A percentile compares a stretch with the other conserved stretches of the same genome.
Evolutionary conservation across 1,140 invertebrate genomes (phyloP).

Genomic region (Scaptodrosophila lebanonensis): DNA sequence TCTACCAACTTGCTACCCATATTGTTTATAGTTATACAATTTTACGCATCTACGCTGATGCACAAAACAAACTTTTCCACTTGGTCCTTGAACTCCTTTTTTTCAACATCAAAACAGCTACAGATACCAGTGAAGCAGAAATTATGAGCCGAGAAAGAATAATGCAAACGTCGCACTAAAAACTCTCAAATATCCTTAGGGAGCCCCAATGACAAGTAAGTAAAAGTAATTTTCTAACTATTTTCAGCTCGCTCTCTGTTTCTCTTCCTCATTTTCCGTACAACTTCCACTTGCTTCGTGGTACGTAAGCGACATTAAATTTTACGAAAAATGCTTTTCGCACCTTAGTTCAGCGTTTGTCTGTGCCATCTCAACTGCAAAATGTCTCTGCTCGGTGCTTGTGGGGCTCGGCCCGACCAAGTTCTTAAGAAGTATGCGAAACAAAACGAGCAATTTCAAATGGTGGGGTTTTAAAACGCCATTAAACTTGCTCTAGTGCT

Average conservation of each 20-base stretch:
- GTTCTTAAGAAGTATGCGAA: constrained; percentile 17
- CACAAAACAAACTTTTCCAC: constrained; percentile 3
- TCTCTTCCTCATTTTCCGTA: constrained; percentile 12
- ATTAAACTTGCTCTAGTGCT: too few relatives aligned
- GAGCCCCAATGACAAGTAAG: constrained; percentile 49
- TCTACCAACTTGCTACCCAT: too few relatives aligned
- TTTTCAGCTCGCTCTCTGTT: constrained; percentile 12
- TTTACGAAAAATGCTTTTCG: constrained; percentile 45
- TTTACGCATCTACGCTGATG: constrained; percentile 4
- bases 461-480: too few relatives aligned
- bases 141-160: constrained; percentile 21
- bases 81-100: constrained; percentile 52
- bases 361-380: constrained; percentile 49
- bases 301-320: constrained; percentile 60
- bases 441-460: too few relatives aligned
- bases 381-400: constrained; percentile 43
- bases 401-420: constrained; percentile 8
- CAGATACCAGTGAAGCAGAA: constrained; percentile 40
- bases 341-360: constrained; percentile 42
- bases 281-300: constrained; percentile 66
- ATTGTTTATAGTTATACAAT: too few relatives aligned
- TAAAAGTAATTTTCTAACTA: constrained; percentile 69
- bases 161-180: constrained; percentile 57
- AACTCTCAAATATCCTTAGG: constrained; percentile 46
- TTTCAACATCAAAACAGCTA: constrained; percentile 31